Base-by-base conservation (phyloP, 1,140 invertebrate genomes). In the Hylaeus anthracinus region DNA sequence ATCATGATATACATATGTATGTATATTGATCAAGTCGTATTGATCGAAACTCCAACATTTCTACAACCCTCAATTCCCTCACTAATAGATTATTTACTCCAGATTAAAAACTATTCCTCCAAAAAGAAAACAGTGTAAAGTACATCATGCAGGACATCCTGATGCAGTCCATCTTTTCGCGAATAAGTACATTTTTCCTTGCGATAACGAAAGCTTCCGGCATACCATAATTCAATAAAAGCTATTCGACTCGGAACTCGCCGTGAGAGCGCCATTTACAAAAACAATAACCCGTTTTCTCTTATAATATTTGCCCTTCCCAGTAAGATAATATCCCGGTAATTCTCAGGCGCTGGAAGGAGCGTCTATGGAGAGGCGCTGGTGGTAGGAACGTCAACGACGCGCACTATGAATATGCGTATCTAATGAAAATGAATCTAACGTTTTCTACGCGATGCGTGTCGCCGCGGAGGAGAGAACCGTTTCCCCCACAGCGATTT, bases 381-480 rank as follows among this genome's bases (percentile, higher is more conserved):
- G 4, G 6, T 61, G 43, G 51, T 61, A 15, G 70, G 45, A 72
- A 79, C 70, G 55, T 51, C 39, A 61, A 66, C 63, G 78, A 69
- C 37, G 45, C 69, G 79, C 43, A 55, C 67, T 37, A 75, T 80
- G 79, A 75, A 37, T 75, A 67, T 80, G 79, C 79, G 79, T 61
- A 26, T 53, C 56, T 69, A 75, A 56, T 75, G 79, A 80, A 10
- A 69, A 80, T 80, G 79, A 60, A 45, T 58, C 37, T 41, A 51
- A 55, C 15, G 15, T 74, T 41, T 4, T 15, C 45, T 77, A 39
- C 55, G 66, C 26, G 55, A 8, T 14, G n/a, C 41, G 41, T 43
- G 8, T 55, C 10, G 53, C 15, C 48, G 10, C 12, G 53, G 8
- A 3, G 41, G 43, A 61, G 41, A n/a, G 3, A 10, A 14, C 37